Conservation (phyloP, 2,888 invertebrate species). For the Hesperia comma region DNA sequence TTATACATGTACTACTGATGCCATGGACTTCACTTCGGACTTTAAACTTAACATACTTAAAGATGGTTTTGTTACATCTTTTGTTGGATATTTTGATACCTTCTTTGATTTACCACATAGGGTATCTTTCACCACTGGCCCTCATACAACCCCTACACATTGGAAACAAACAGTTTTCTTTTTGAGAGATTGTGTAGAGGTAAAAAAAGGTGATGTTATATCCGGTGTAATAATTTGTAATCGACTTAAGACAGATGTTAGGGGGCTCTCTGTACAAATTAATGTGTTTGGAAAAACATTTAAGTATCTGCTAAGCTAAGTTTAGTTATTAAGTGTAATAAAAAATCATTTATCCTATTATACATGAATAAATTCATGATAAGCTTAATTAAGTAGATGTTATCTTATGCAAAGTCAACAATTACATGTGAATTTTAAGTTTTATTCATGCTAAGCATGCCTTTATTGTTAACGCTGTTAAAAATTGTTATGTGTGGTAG, state of each 20-base stretch:
- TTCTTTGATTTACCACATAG: conserved; percentile 89
- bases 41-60: conserved; percentile 87
- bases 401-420: background rate
- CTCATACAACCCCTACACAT: conserved; percentile 90
- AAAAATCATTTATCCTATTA: background rate
- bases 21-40: conserved; percentile 88
- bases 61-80: conserved; percentile 89
- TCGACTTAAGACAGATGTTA: conserved; percentile 88
- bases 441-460: conserved; percentile 2
- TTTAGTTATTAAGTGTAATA: background rate
- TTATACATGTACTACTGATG: conserved; percentile 87
- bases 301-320: conserved; percentile 86
- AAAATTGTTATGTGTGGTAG: background rate
- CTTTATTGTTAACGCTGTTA: background rate
- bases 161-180: conserved; percentile 98
- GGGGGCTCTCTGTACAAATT: conserved; percentile 89
- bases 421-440: background rate
- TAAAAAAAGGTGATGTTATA: conserved; percentile 86
- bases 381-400: background rate
- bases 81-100: conserved; percentile 96
- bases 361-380: background rate
- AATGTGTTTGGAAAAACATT: conserved; percentile 85
- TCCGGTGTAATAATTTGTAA: conserved; percentile 89
- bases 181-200: conserved; percentile 88
- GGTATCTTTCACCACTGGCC: conserved; percentile 91